Evolutionary conservation across 2,113 vertebrate species (phyloP).

Genomic region (Poeciliopsis retropinna): DNA sequence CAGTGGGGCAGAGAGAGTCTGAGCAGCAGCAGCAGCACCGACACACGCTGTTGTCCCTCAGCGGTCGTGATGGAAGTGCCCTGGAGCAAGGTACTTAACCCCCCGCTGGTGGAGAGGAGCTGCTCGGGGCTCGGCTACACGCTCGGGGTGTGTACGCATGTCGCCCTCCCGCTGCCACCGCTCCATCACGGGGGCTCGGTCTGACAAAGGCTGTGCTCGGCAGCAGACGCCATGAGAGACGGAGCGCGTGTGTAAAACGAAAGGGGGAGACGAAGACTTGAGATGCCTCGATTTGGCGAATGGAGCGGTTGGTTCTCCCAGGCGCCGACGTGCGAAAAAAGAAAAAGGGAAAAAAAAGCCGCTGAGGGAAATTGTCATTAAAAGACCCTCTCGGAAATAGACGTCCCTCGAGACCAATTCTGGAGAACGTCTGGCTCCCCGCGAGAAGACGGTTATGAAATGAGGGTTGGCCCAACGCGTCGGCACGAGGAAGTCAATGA

Average conservation of each 20-base stretch:
- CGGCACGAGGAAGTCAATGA: not conserved
- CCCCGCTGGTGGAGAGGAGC: conserved; percentile 64
- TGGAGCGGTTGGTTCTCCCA: not conserved
- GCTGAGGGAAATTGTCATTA: not conserved
- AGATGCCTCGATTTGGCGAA: not conserved
- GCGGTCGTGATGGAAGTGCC: conserved; percentile 57
- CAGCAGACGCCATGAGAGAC: conserved; percentile 9
- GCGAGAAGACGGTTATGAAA: not conserved
- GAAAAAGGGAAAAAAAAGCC: no score
- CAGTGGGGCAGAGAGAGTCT: conserved; percentile 34
- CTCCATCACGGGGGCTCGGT: conserved; percentile 47
- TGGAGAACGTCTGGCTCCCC: not conserved
- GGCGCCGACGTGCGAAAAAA: not conserved
- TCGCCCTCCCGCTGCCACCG: conserved; percentile 42
- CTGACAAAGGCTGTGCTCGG: conserved; percentile 16
- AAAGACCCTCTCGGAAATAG: not conserved
- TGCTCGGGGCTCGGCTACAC: conserved; percentile 57
- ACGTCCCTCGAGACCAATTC: not conserved
- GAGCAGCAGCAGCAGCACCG: conserved; percentile 39
- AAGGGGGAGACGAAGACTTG: not conserved
- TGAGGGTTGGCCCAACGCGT: not conserved
- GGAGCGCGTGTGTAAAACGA: not conserved
- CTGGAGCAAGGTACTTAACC: conserved; percentile 73
- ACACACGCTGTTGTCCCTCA: conserved; percentile 63
- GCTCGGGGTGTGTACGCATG: conserved; percentile 59